Evolutionary conservation across 2,113 vertebrate species (phyloP).

Genomic region (Urocolius indicus): DNA sequence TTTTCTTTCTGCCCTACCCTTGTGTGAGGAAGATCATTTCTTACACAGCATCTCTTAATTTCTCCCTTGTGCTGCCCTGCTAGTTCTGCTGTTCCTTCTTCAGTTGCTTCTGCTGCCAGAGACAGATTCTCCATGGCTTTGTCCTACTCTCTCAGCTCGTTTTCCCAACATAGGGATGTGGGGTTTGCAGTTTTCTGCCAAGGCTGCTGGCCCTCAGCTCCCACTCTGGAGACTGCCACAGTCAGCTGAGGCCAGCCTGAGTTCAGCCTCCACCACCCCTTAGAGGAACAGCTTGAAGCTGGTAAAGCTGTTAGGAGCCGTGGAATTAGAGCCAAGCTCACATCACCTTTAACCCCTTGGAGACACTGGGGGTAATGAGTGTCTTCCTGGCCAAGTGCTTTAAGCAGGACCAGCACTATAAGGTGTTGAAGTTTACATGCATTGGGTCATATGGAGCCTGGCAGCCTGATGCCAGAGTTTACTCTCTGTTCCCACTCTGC

Average conservation of each 20-base stretch:
- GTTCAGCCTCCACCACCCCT: background rate
- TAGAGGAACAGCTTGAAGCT: constrained; percentile 54
- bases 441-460: background rate
- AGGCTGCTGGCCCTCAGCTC: constrained; percentile 47
- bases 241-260: constrained; percentile 43
- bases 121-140: background rate
- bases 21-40: background rate
- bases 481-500: background rate
- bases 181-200: constrained; percentile 37
- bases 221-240: background rate
- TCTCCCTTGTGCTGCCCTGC: background rate
- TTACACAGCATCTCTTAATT: background rate
- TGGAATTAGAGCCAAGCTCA: background rate
- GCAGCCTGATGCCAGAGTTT: background rate
- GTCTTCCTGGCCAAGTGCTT: background rate
- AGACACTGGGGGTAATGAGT: background rate
- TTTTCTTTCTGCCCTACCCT: background rate
- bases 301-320: constrained; percentile 42
- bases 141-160: background rate
- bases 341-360: background rate
- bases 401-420: background rate
- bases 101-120: background rate
- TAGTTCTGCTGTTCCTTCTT: background rate
- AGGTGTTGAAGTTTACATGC: background rate
- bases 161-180: background rate